Evolutionary conservation across 1,140 invertebrate genomes (phyloP), one percentile per base, ranked within the genome.

Genomic region (Eupristina koningsbergeri): DNA sequence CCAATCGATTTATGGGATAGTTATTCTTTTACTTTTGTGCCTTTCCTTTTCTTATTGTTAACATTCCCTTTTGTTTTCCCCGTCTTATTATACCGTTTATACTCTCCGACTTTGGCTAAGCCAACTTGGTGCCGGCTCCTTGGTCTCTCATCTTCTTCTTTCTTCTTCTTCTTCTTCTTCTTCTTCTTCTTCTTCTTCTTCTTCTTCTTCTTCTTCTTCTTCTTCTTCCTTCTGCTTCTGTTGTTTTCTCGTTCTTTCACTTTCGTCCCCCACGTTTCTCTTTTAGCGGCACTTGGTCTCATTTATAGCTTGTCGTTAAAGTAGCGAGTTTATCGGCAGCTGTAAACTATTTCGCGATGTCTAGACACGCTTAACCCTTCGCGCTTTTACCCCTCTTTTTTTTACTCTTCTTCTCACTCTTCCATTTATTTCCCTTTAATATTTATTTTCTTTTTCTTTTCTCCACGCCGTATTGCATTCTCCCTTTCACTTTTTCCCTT

Each of bases 221-320:
- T n/a, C n/a, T n/a, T n/a, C 41, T 58, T 75, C 29, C 73, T 75
- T 75, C 73, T 75, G 34, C 67, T 73, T 45, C 69, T 75, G 34
- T 63, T 63, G 39, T 74, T 74, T 69, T 73, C 67, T 73, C 79
- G 58, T 39, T 74, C 69, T 61, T 63, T 73, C 78, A 3, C 50
- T 73, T 53, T 31, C 73, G 39, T 81, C 71, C 71, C 53, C 71
- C 53, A 64, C 75, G 47, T 36, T 71, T 78, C 34, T 69, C 71
- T 80, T 71, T 74, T 64, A 61, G 58, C 78, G 77, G 45, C 73
- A 61, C 77, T 81, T 73, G 45, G 76, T 63, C 76, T 74, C 85
- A 78, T 86, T 80, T 84, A 78, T 86, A 83, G 76, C 85, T 86
- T 82, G 84, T 85, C 75, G 84, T 85, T 81, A 85, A 85, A 85